Evolutionary conservation across 2,888 invertebrate genomes (phyloP).

Genomic region (Metacarcinus magister): DNA sequence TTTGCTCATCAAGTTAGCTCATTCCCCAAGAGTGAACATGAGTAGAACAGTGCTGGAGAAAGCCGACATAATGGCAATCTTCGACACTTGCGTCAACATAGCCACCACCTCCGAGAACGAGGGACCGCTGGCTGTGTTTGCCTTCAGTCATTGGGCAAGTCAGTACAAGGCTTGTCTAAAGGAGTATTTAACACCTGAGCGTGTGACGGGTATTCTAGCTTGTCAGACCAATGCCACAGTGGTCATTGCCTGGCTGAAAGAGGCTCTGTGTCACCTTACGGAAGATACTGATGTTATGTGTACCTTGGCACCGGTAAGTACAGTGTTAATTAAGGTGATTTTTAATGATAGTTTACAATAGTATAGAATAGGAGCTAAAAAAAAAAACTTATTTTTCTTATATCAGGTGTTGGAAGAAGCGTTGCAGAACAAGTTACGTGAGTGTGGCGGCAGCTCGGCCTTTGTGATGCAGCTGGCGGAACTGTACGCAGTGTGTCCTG

Average conservation of each 20-base stretch:
- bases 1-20: slow-evolving; percentile 66
- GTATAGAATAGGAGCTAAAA: too few species aligned
- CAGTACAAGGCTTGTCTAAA: slow-evolving; percentile 66
- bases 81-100: slow-evolving; percentile 70
- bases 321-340: not conserved
- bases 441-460: slow-evolving; percentile 75
- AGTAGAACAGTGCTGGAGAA: slow-evolving; percentile 61
- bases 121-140: slow-evolving; percentile 69
- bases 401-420: slow-evolving; percentile 71
- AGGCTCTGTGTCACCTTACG: slow-evolving; percentile 66
- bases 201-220: slow-evolving; percentile 57
- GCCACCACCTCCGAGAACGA: slow-evolving; percentile 72
- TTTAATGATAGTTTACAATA: not conserved
- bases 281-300: slow-evolving; percentile 70
- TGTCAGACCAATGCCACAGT: slow-evolving; percentile 60
- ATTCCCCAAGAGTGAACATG: slow-evolving; percentile 58
- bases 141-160: slow-evolving; percentile 73
- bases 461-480: slow-evolving; percentile 76
- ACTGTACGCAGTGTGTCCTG: slow-evolving; percentile 74
- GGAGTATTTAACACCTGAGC: slow-evolving; percentile 74
- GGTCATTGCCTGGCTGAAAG: slow-evolving; percentile 76
- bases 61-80: slow-evolving; percentile 67
- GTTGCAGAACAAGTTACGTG: slow-evolving; percentile 72
- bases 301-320: slow-evolving; percentile 73
- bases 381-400: too few species aligned